Conservation (phyloP, 2,113 vertebrate species). For the Vanacampus margaritifer region DNA sequence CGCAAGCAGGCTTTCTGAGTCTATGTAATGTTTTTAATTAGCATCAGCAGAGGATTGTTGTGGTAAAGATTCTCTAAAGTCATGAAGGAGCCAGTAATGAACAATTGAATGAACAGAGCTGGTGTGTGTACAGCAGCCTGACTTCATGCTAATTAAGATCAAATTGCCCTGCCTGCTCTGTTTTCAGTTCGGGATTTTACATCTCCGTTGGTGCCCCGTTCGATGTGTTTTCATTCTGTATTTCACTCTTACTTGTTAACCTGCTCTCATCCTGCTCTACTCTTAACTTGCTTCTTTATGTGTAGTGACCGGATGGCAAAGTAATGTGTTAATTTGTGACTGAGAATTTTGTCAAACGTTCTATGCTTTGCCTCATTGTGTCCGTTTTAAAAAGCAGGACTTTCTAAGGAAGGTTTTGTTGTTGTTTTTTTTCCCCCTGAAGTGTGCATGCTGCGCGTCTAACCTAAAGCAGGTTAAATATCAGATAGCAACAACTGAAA, state of each 20-base stretch:
- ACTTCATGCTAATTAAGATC: conserved; percentile 35
- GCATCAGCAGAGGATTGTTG: conserved; percentile 36
- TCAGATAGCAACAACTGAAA: neutral
- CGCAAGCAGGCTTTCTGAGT: conserved; percentile 18
- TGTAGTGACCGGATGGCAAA: neutral
- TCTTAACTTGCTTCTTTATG: neutral
- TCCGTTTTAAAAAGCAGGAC: neutral
- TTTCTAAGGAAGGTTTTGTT: neutral
- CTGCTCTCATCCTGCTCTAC: neutral
- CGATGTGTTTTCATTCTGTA: conserved; percentile 2
- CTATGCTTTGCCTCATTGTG: neutral
- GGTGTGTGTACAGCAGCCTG: conserved; percentile 27
- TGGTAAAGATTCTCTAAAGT: conserved; percentile 28
- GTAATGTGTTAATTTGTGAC: neutral
- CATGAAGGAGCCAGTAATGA: conserved; percentile 51
- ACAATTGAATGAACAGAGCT: conserved; percentile 39
- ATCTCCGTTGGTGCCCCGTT: conserved; percentile 18
- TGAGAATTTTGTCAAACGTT: neutral
- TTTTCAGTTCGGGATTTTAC: conserved; percentile 1
- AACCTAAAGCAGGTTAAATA: neutral
- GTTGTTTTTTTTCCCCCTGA: rapidly evolving
- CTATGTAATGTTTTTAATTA: conserved; percentile 33
- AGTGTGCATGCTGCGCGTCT: neutral
- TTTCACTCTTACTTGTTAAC: neutral
- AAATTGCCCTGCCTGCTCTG: conserved; percentile 29